These are phyloP conservation scores for Theropithecus gelada DNA, from an alignment of 2,113 vertebrate genomes.

Conservation along the genomic window DNA sequence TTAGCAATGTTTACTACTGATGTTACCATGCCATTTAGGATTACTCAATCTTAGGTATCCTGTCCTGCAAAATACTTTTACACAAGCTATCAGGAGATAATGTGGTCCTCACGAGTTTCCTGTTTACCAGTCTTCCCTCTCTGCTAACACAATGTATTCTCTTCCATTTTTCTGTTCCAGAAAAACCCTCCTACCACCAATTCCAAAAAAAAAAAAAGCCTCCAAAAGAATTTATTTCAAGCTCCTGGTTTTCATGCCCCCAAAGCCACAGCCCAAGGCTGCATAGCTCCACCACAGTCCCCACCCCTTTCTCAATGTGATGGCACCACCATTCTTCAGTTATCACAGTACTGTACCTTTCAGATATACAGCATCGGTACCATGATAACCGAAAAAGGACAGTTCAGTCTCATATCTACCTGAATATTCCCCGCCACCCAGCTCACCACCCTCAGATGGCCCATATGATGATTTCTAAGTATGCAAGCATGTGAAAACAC, in stretches of 20 bases:
- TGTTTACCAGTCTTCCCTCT: constrained; percentile 11
- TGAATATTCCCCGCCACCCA: background rate
- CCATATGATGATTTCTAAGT: background rate
- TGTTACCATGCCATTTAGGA: background rate
- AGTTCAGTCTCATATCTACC: constrained; percentile 89
- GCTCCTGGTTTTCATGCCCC: background rate
- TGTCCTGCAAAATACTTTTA: constrained; percentile 40
- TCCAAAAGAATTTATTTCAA: background rate
- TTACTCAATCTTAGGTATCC: constrained; percentile 47
- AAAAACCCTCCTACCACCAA: background rate
- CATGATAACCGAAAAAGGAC: constrained; percentile 99
- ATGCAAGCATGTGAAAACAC: background rate
- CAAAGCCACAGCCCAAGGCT: background rate
- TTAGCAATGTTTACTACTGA: background rate
- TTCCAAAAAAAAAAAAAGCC: background rate
- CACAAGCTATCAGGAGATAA: constrained; percentile 18
- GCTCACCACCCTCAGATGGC: background rate
- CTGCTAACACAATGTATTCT: constrained; percentile 8
- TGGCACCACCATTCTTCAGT: constrained; percentile 99
- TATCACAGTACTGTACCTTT: constrained; percentile 99
- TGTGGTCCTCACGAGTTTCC: background rate
- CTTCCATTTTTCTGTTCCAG: background rate
- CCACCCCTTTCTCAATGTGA: constrained; percentile 82
- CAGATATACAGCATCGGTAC: constrained; percentile 99
- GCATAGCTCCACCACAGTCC: background rate